These are phyloP conservation scores for Dendronephthya gigantea DNA, from an alignment of 64 coral and sea anemone species.

Conservation along the genomic window DNA sequence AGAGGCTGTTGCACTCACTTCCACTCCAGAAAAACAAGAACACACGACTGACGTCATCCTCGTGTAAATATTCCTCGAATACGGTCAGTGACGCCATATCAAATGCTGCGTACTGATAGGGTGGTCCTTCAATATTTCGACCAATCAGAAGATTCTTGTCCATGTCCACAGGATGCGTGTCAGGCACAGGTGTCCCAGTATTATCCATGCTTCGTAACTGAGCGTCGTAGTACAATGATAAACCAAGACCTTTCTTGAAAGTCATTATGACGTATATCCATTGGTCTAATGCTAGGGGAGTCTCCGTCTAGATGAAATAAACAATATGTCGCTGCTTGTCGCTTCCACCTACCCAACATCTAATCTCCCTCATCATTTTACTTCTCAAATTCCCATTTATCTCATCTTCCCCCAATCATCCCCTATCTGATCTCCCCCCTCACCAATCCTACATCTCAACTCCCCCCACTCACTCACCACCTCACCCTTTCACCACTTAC, in stretches of 20 bases:
- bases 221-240: background rate
- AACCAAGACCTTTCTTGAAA: background rate
- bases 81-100: background rate
- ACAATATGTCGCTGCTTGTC: no score
- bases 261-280: slow-evolving; percentile 3
- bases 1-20: background rate
- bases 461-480: no score
- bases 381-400: background rate
- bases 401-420: background rate
- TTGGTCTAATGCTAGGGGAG: background rate
- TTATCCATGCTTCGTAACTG: background rate
- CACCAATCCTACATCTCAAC: background rate
- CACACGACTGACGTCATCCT: background rate
- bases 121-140: background rate
- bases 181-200: background rate
- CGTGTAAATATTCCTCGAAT: background rate
- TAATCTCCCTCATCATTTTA: no score
- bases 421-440: no score
- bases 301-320: background rate
- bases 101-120: background rate
- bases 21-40: background rate
- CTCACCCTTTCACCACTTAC: no score
- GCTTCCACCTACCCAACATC: no score
- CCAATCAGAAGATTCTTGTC: slow-evolving; percentile 5
- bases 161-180: background rate